These are phyloP conservation scores for Agonum fuliginosum DNA, from an alignment of 2,888 invertebrate species.

Conservation along the genomic window DNA sequence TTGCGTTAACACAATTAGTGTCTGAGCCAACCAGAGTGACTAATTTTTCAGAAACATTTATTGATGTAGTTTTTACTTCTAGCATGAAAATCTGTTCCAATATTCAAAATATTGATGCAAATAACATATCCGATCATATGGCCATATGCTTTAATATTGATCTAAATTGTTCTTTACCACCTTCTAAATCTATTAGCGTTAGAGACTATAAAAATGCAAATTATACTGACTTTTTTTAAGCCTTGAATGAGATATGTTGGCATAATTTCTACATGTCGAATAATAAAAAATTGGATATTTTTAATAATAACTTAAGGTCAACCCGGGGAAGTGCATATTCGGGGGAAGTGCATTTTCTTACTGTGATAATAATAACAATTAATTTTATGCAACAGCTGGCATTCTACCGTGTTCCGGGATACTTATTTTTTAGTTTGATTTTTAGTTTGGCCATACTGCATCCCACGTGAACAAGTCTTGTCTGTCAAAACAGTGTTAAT, in stretches of 20 bases:
- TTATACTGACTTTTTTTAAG: not conserved
- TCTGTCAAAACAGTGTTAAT: too few species aligned
- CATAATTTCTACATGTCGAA: not conserved
- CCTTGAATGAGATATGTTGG: not conserved
- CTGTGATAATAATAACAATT: too few species aligned
- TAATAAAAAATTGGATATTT: not conserved
- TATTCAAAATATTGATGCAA: not conserved
- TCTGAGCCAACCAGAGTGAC: not conserved
- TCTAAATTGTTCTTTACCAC: not conserved
- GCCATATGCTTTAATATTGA: not conserved
- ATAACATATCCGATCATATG: not conserved
- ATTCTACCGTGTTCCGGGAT: too few species aligned
- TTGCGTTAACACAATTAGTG: not conserved
- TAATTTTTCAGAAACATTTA: not conserved
- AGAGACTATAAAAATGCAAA: not conserved
- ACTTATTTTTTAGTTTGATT: too few species aligned
- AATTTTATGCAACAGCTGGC: too few species aligned
- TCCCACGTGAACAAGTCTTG: too few species aligned
- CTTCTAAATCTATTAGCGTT: not conserved
- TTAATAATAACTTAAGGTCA: too few species aligned
- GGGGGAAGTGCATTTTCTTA: too few species aligned
- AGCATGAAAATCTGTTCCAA: not conserved
- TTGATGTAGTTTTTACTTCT: not conserved
- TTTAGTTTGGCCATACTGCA: too few species aligned
- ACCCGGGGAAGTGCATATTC: too few species aligned